Base-by-base conservation (phyloP, 2,888 invertebrate species). In the Diaprepes abbreviatus region DNA sequence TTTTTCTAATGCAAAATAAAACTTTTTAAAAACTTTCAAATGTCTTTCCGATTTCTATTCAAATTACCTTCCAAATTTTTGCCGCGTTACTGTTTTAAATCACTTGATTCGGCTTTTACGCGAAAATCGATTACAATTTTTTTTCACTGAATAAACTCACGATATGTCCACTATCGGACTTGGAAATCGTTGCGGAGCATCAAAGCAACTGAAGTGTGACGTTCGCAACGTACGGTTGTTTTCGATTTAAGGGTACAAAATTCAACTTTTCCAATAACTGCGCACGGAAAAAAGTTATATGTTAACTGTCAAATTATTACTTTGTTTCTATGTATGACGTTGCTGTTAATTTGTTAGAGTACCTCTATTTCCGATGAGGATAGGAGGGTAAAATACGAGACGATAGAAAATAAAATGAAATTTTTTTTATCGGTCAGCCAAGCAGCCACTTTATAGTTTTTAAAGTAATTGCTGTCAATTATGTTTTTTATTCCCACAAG, bases 301-400 rank as follows among this genome's bases (percentile, higher is more conserved):
- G 24, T 24, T 24, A 7, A 12, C 33, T 17, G 12, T 19, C 6
- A 14, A 2, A 7, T 43, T 9, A 45, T 17, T 17, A 21, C 19
- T 19, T 43, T 40, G 19, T 43, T 43, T n/a, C 5, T 43, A 1
- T 28, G 24, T 28, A 16, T 16, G 17, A 38, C n/a, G 38, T 14
- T 55, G 12, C 35, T 55, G 24, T 24, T 55, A 55, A 55, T 55
- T 55, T 55, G 12, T 21, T 35, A 38, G 55, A 55, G 55, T 55
- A 21, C 17, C 7, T 14, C 6, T n/a, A 35, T 17, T 54, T 54
- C 31, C 33, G n/a, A n/a, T n/a, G n/a, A n/a, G n/a, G n/a, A n/a
- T n/a, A n/a, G n/a, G n/a, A n/a, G n/a, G n/a, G n/a, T n/a, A n/a
- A n/a, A n/a, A n/a, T n/a, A n/a, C n/a, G n/a, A n/a, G n/a, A n/a